Conservation (phyloP, 2,888 invertebrate genomes). For the Rhingia campestris region DNA sequence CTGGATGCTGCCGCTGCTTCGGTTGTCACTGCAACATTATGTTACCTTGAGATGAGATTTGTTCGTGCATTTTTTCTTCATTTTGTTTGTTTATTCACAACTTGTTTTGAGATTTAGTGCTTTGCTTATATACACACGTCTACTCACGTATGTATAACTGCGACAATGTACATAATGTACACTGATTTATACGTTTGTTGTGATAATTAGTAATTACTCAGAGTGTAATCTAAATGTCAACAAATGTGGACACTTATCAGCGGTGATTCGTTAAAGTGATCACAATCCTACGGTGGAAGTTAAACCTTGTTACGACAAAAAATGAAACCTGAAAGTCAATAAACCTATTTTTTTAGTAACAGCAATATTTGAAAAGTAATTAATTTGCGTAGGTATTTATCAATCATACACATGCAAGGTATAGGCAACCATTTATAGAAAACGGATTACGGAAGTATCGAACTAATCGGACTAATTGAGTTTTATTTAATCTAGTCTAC, state of each 20-base stretch:
- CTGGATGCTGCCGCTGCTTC: conserved; percentile 29
- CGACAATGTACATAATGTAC: neutral
- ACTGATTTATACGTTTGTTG: neutral
- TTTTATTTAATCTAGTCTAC: too few relatives aligned
- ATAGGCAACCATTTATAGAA: too few relatives aligned
- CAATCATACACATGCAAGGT: too few relatives aligned
- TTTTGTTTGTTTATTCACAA: neutral
- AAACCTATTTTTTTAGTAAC: too few relatives aligned
- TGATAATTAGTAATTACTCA: conserved; percentile 18
- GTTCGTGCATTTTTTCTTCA: neutral
- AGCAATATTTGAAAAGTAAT: too few relatives aligned
- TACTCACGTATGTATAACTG: neutral
- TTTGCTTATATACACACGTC: neutral
- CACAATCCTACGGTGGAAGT: neutral
- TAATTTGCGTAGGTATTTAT: too few relatives aligned
- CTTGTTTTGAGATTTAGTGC: neutral
- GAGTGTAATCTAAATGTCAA: conserved; percentile 2
- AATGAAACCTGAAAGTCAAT: too few relatives aligned
- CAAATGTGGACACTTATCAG: conserved; percentile 8
- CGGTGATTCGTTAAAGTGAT: neutral
- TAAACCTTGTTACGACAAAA: too few relatives aligned
- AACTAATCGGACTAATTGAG: too few relatives aligned
- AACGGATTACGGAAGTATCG: too few relatives aligned
- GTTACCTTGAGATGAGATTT: conserved; percentile 28
- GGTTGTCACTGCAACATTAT: conserved; percentile 24